Base-by-base conservation (phyloP, 2,888 invertebrate genomes). In the Amblyjoppa fuscipennis region DNA sequence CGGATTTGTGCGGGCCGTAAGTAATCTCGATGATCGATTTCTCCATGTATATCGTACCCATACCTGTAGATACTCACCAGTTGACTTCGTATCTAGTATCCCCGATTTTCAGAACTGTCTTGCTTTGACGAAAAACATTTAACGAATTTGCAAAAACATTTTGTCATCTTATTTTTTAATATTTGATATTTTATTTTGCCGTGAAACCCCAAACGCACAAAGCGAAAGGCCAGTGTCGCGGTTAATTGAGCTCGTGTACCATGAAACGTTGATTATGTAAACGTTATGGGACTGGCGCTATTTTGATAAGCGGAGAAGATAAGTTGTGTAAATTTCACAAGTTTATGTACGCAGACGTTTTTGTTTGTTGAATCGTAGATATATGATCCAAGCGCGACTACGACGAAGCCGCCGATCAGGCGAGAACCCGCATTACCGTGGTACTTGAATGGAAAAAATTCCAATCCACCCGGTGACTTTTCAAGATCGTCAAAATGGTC, bases 401-500 rank as follows among this genome's bases (percentile, higher is more conserved):
- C 91, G 2, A 90, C 88, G 4, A 92, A 92, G 71, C 89, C 90
- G 45, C 86, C 91, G 5, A 82, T 81, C 28, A 89, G 87, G 7
- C 87, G 90, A n/a, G 92, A 92, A 71, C 49, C 84, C n/a, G 75
- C 81, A 0, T 81, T 90, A 51, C 90, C 92, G 9, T 90, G 90
- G 91, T 77, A 90, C 68, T 79, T 79, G 11, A 28, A 70, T 25
- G 84, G 51, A 28, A 86, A 86, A 38, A 84, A 87, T 31, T 70
- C 77, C 5, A 38, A 68, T 5, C 85, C 88, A 20, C 81, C 81
- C 3, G 80, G 84, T 9, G 77, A 80, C 3, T 49, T 68, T 6
- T 70, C 64, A 5, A 71, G 81, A 56, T 49, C 66, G 49, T 9
- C 66, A 31, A 66, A 66, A 9, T 66, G 61, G 70, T 61, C 70